Percentiles rank a stretch among this genome's conserved stretches.
These are phyloP conservation scores for Papilio polytes DNA, from an alignment of 1,140 invertebrate genomes.

Conservation along the genomic window DNA sequence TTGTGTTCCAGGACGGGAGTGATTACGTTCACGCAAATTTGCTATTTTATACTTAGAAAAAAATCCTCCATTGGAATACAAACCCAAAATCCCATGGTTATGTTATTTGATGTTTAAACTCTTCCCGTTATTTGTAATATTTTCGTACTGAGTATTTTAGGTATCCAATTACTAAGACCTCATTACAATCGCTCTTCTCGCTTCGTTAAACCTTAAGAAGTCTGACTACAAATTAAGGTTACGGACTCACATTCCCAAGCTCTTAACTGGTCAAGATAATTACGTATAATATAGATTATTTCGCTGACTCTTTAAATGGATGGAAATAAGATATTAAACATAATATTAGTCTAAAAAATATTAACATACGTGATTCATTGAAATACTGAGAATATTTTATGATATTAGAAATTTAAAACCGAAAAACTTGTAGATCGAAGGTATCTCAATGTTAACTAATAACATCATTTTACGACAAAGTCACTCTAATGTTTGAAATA, in stretches of 20 bases:
- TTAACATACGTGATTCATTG: not conserved
- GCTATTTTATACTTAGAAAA: too few relatives aligned
- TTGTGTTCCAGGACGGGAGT: too few relatives aligned
- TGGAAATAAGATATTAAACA: not conserved
- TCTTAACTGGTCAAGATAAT: conserved; percentile 1
- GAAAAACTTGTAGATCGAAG: too few relatives aligned
- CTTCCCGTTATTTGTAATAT: not conserved
- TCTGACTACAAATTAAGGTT: conserved; percentile 36
- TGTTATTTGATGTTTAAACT: not conserved
- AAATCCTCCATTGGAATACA: too few relatives aligned
- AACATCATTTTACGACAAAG: not conserved
- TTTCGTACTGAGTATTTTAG: not conserved
- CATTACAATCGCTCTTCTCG: conserved; percentile 33
- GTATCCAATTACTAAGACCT: conserved; percentile 37
- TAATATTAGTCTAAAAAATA: not conserved
- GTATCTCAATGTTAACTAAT: too few relatives aligned
- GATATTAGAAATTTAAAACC: too few relatives aligned
- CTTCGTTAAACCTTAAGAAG: conserved; percentile 38
- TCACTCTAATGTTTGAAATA: not conserved
- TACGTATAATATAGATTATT: not conserved
- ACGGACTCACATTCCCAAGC: conserved; percentile 27
- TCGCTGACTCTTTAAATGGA: not conserved
- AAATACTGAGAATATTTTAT: too few relatives aligned
- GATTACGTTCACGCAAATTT: too few relatives aligned
- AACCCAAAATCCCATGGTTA: not conserved